Evolutionary conservation across 2,113 vertebrate genomes (phyloP).

Genomic region (Tapirus terrestris): DNA sequence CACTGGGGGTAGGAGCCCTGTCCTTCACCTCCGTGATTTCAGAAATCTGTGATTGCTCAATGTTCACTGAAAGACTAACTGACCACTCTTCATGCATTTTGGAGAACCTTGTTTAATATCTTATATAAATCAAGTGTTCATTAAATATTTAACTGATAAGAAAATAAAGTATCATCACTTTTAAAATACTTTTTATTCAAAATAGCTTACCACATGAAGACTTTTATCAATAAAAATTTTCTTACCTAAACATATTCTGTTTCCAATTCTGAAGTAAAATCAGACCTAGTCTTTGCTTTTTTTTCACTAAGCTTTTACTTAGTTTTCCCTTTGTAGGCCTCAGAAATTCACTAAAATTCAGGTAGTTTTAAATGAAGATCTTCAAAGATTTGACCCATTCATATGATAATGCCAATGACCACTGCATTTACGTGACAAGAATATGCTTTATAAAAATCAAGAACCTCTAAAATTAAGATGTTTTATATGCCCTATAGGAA

Average conservation of each 20-base stretch:
- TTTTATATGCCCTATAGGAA: neutral
- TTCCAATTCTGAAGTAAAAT: slow-evolving; percentile 5
- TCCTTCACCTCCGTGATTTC: neutral
- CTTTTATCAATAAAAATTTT: neutral
- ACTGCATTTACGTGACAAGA: neutral
- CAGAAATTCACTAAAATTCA: neutral
- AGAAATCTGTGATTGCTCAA: neutral
- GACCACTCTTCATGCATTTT: neutral
- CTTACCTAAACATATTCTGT: neutral
- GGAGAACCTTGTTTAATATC: neutral
- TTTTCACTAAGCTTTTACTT: neutral
- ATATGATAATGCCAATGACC: neutral
- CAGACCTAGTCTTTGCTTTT: neutral
- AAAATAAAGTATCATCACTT: neutral
- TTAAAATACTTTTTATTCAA: neutral
- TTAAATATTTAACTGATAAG: neutral
- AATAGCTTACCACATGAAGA: neutral
- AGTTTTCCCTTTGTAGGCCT: neutral
- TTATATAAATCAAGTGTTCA: neutral
- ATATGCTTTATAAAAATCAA: neutral
- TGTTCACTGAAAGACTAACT: neutral
- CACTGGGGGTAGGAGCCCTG: too few species aligned
- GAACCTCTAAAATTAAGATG: neutral
- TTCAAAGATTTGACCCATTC: neutral
- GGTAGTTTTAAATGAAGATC: neutral